phyloP scores from a whole-genome alignment of 2,797 vertebrate genomes.

The Tenualosa ilisha region DNA sequence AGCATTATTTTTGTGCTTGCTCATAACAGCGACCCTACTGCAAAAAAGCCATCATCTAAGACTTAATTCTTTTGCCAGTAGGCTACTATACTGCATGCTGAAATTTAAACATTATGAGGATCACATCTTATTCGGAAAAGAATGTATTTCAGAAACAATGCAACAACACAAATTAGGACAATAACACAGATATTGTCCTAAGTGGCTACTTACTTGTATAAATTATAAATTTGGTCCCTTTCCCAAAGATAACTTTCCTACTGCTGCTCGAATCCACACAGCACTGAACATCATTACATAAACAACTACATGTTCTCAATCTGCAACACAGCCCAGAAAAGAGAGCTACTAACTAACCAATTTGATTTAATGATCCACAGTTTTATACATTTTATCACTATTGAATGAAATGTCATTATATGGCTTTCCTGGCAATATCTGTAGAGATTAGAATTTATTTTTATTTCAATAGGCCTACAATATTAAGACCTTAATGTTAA shows the following conservation, averaged over 20 bases:
- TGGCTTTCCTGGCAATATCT: not conserved
- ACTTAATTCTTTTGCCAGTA: no score
- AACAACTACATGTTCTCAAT: not conserved
- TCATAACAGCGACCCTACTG: no score
- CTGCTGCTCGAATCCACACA: slow-evolving; percentile 39
- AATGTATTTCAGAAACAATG: no score
- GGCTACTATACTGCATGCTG: no score
- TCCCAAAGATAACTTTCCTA: slow-evolving; percentile 37
- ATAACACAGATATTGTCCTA: not conserved
- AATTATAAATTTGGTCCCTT: not conserved
- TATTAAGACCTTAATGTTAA: no score
- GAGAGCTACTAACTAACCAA: not conserved
- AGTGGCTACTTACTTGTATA: not conserved
- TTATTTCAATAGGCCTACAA: not conserved
- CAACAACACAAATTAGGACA: no score
- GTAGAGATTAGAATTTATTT: not conserved
- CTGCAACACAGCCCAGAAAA: not conserved
- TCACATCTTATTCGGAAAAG: no score
- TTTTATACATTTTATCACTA: not conserved
- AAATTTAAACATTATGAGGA: no score
- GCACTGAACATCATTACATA: slow-evolving; percentile 27
- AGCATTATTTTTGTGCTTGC: no score
- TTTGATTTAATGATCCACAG: not conserved
- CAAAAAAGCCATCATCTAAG: no score
- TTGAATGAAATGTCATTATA: not conserved